These are phyloP conservation scores for Anguilla rostrata DNA, from an alignment of 2,113 vertebrate species.

Conservation along the genomic window DNA sequence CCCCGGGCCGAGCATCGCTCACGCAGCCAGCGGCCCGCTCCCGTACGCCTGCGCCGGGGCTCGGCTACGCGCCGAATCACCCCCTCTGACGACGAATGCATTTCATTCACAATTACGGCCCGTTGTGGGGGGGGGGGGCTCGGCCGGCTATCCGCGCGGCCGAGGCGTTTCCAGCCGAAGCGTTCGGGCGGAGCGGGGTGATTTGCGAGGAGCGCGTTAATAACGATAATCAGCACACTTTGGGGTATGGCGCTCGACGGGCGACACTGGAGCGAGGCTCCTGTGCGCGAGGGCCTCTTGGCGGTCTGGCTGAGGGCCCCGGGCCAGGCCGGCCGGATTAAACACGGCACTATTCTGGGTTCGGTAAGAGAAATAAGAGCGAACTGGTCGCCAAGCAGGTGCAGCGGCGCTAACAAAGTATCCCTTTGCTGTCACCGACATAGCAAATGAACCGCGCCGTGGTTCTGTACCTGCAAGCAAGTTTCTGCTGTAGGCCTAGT, in stretches of 20 bases:
- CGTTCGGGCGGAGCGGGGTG: background rate
- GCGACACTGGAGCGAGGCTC: background rate
- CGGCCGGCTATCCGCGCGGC: background rate
- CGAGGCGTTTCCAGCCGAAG: background rate
- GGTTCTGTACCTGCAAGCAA: constrained; percentile 59
- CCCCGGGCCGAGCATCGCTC: constrained; percentile 11
- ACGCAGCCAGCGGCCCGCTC: background rate
- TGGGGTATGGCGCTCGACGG: background rate
- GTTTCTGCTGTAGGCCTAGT: constrained; percentile 45
- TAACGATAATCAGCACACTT: constrained; percentile 22
- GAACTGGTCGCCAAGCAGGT: constrained; percentile 35
- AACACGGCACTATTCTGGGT: constrained; percentile 14
- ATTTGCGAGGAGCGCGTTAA: constrained; percentile 18
- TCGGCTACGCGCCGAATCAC: constrained; percentile 23
- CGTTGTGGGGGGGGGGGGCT: background rate
- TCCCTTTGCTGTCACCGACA: constrained; percentile 56
- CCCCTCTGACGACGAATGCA: constrained; percentile 25
- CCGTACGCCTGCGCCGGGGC: constrained; percentile 10
- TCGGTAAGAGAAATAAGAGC: constrained; percentile 11
- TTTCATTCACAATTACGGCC: constrained; percentile 31
- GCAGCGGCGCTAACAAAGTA: constrained; percentile 32
- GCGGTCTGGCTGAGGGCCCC: background rate
- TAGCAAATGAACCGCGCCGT: constrained; percentile 56
- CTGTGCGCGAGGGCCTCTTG: background rate
- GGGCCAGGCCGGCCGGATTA: background rate